Evolutionary conservation across 2,888 invertebrate species (phyloP).

Genomic region (Chymomyza procnemis): DNA sequence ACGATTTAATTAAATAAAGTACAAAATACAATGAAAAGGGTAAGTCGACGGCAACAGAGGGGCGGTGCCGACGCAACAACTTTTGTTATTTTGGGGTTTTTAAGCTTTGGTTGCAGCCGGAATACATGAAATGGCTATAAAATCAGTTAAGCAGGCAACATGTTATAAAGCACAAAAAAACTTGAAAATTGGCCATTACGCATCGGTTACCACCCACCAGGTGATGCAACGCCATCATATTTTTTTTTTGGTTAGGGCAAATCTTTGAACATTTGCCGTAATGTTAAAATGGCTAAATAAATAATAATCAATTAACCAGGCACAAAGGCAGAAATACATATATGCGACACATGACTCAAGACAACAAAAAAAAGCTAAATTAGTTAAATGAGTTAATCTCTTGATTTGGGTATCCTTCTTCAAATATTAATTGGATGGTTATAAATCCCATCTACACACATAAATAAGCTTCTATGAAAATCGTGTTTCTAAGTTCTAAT

Average conservation of each 20-base stretch:
- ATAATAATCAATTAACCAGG: no score
- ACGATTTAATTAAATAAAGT: constrained; percentile 66
- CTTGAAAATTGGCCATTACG: neutral
- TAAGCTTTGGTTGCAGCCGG: constrained; percentile 13
- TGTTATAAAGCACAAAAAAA: constrained; percentile 1
- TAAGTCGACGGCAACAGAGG: neutral
- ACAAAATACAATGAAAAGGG: constrained; percentile 32
- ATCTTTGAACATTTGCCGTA: constrained; percentile 36
- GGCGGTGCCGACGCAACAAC: neutral
- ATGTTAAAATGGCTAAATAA: neutral
- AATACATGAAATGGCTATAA: constrained; percentile 17
- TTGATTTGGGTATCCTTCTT: no score
- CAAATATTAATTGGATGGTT: no score
- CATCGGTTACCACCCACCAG: constrained; percentile 30
- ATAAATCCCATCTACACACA: no score
- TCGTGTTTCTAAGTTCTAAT: no score
- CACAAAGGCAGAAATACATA: no score
- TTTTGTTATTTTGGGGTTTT: constrained; percentile 1
- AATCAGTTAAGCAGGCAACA: constrained; percentile 13
- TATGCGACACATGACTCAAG: no score
- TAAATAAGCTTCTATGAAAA: no score
- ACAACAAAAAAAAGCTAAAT: no score
- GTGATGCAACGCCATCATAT: constrained; percentile 67
- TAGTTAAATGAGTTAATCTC: no score
- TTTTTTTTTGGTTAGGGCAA: no score